A percentile compares a stretch with the other conserved stretches of the same genome.
Evolutionary conservation across 1,140 invertebrate species (phyloP).

Genomic region (Drosophila orosa): DNA sequence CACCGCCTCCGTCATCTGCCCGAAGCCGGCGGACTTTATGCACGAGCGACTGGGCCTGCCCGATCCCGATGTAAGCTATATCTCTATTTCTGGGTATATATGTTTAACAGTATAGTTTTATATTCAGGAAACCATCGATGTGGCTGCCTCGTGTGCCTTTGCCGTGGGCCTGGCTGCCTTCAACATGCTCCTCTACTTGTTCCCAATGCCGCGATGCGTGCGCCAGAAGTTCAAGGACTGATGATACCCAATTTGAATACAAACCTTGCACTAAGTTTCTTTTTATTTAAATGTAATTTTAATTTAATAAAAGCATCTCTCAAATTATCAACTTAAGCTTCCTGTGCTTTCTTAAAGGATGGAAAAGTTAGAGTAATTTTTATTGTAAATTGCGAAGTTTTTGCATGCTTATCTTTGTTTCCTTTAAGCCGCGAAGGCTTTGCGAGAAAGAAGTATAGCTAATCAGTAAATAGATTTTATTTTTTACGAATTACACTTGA

Average conservation of each 20-base stretch:
- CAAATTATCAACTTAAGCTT: not conserved
- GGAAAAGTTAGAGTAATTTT: no score
- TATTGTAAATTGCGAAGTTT: not conserved
- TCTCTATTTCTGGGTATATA: constrained; percentile 11
- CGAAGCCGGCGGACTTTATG: constrained; percentile 78
- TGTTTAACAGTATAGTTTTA: not conserved
- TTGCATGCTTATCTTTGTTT: no score
- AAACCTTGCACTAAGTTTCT: constrained; percentile 4
- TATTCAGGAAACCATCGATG: constrained; percentile 85
- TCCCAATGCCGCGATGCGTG: constrained; percentile 93
- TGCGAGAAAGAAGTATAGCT: no score
- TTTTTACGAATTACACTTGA: constrained; percentile 56
- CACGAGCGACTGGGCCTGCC: constrained; percentile 82
- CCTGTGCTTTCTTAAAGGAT: not conserved
- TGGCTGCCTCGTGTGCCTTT: constrained; percentile 93
- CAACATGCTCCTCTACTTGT: constrained; percentile 93
- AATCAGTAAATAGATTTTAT: no score
- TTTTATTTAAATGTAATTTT: constrained; percentile 16
- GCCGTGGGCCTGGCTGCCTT: constrained; percentile 91
- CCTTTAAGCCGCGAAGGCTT: no score
- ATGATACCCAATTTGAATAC: constrained; percentile 36
- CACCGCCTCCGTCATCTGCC: constrained; percentile 79
- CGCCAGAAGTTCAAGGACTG: constrained; percentile 95
- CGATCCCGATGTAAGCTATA: constrained; percentile 83
- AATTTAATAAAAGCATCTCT: constrained; percentile 32